phyloP scores from a whole-genome alignment of 2,888 invertebrate species.

The Drosophila lutescens region DNA sequence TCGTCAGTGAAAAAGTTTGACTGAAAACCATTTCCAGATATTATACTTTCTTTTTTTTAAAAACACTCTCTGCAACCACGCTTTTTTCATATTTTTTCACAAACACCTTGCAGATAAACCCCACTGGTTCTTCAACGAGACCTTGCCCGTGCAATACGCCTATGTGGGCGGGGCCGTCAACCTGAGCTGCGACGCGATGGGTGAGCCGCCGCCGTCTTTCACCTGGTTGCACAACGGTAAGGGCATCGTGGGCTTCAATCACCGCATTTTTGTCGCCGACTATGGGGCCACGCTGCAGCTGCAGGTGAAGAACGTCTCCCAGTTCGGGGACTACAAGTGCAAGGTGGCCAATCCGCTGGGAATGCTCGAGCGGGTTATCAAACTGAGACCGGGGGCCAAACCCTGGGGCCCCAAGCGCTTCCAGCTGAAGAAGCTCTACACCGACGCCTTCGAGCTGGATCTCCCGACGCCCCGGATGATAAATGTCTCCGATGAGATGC shows the following conservation, averaged over 20 bases:
- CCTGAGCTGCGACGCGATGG: conserved; percentile 87
- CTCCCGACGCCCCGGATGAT: conserved; percentile 81
- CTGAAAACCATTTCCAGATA: too few species aligned
- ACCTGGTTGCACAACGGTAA: conserved; percentile 85
- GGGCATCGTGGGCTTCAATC: conserved; percentile 79
- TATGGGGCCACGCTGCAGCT: conserved; percentile 83
- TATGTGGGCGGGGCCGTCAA: conserved; percentile 86
- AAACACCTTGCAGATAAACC: conserved; percentile 80
- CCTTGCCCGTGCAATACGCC: conserved; percentile 78
- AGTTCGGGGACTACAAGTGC: conserved; percentile 86
- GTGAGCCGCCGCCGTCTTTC: conserved; percentile 86
- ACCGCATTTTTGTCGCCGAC: conserved; percentile 82
- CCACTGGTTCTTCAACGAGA: conserved; percentile 79
- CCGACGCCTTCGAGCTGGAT: conserved; percentile 84
- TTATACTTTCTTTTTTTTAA: background rate
- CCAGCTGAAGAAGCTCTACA: conserved; percentile 79
- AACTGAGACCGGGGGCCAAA: conserved; percentile 85
- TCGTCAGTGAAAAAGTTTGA: too few species aligned
- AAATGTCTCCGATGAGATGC: conserved; percentile 81
- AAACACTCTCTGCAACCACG: rapidly evolving
- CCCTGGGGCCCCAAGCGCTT: conserved; percentile 85
- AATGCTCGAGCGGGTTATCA: conserved; percentile 85
- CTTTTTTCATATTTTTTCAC: background rate
- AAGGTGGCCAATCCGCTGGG: conserved; percentile 86
- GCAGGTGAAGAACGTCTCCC: conserved; percentile 74